Evolutionary conservation across 2,888 invertebrate species (phyloP).

Genomic region (Drosophila hamatofila): DNA sequence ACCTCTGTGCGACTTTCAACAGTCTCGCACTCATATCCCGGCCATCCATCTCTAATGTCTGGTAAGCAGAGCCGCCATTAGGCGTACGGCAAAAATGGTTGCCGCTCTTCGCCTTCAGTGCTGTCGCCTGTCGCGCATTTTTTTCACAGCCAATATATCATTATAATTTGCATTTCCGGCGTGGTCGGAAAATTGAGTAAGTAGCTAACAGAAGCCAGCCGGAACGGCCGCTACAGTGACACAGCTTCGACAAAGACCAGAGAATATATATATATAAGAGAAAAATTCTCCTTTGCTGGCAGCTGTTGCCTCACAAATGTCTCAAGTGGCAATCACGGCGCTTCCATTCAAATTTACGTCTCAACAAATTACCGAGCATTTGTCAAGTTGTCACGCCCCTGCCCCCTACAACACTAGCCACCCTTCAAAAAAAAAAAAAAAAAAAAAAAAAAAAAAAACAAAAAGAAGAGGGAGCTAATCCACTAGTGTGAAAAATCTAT

Average conservation of each 20-base stretch:
- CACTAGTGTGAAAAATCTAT: conserved; percentile 79
- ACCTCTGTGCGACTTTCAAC: not conserved
- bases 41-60: conserved; percentile 6
- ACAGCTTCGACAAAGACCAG: not conserved
- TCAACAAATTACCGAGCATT: conserved; percentile 84
- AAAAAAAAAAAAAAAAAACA: not conserved
- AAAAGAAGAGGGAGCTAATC: conserved; percentile 35
- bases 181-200: conserved; percentile 76
- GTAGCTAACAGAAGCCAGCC: conserved; percentile 38
- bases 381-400: conserved; percentile 76
- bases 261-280: conserved; percentile 2
- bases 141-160: conserved; percentile 83
- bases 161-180: conserved; percentile 81
- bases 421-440: no score
- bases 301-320: conserved; percentile 82
- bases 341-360: conserved; percentile 83
- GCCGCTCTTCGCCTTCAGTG: conserved; percentile 28
- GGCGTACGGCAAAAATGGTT: conserved; percentile 26
- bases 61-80: conserved; percentile 35
- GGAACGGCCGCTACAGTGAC: conserved; percentile 30
- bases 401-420: not conserved
- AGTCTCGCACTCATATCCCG: not conserved
- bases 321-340: conserved; percentile 84
- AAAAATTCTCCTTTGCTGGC: conserved; percentile 65
- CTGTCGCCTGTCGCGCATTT: conserved; percentile 67